Evolutionary conservation across 2,797 vertebrate species (phyloP), one percentile per base, ranked within the genome.

Genomic region (Sternotherus odoratus): DNA sequence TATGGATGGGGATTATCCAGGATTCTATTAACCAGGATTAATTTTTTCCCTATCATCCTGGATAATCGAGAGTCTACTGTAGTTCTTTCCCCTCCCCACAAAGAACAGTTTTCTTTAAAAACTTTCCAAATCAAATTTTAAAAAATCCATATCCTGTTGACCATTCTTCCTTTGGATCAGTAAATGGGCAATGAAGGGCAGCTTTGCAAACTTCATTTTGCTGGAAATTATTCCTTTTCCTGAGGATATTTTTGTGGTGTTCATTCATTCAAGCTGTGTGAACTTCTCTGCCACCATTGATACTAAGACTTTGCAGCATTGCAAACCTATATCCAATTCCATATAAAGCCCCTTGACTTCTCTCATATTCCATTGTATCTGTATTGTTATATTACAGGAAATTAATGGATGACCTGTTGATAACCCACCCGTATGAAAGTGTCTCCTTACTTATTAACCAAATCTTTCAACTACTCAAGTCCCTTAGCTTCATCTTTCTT

Each of bases 301-400:
- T 84, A 36, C 0, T 78, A 89, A n/a, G 3, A 4, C 74, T 93
- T 87, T 86, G 33, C 33, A 43, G 56, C 12, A 10, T 53, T 82
- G 69, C n/a, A 92, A 60, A 88, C 33, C 9, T 54, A 8, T 57
- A 81, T 49, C 43, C 49, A 88, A 24, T 89, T 88, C 66, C 92
- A 24, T 0, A 0, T 51, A 85, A 43, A 66, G 23, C 4, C 83
- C 75, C 56, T 36, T 57, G 77, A 74, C 15, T 60, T 80, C 6
- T 43, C 51, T 75, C 16, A 8, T 74, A 6, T 83, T 87, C 69
- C 12, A 28, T 60, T 28, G 28, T 60, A 48, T 85, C 83, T 74
- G 16, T 51, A 49, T 30, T 60, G 48, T 60, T 60, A 3, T 83
- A 6, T 74, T 53, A 83, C 75, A 11, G n/a, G 24, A 46, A 56